Conservation (phyloP, 2,113 vertebrate genomes). For the Bolborhynchus lineola region DNA sequence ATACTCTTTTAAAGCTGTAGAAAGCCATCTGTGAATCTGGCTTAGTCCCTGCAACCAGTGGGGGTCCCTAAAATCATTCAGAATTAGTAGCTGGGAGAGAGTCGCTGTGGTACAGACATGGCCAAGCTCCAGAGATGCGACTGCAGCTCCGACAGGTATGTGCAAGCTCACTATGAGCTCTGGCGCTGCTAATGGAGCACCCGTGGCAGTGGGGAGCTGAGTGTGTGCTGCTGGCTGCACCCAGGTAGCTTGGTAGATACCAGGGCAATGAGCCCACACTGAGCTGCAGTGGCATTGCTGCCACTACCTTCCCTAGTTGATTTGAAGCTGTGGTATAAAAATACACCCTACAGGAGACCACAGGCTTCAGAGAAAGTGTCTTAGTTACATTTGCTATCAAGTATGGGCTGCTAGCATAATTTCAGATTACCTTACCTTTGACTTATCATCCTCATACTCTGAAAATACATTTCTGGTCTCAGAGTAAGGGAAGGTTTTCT, state of each 20-base stretch:
- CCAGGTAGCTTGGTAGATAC: neutral
- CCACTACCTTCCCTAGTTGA: neutral
- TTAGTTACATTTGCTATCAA: conserved; percentile 30
- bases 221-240: neutral
- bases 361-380: neutral
- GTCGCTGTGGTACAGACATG: neutral
- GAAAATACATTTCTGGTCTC: neutral
- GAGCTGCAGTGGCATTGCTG: neutral
- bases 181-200: accelerated
- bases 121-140: neutral
- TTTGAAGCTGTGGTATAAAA: conserved; percentile 22
- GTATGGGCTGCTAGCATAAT: neutral
- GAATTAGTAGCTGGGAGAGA: neutral
- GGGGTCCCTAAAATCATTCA: neutral
- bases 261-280: neutral
- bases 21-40: neutral
- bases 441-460: neutral
- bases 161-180: neutral
- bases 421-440: conserved; percentile 24
- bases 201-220: neutral
- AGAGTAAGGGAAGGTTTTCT: neutral
- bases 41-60: neutral
- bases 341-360: conserved; percentile 30
- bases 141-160: neutral
- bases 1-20: neutral